Evolutionary conservation across 35 echinoderm and acorn worm species (phyloP).

Genomic region (Lytechinus pictus): DNA sequence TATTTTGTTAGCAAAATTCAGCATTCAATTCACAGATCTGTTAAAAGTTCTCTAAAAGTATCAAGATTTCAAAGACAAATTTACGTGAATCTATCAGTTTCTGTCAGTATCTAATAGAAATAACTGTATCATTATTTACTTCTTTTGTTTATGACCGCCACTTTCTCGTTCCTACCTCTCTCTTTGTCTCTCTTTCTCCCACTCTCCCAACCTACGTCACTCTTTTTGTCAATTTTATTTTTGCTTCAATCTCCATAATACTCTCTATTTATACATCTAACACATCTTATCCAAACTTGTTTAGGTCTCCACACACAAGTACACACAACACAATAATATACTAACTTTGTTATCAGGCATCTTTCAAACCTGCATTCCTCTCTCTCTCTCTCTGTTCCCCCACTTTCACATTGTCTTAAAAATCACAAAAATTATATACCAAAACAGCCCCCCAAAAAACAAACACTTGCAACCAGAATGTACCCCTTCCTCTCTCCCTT

Average conservation of each 20-base stretch:
- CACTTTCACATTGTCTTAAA: neutral
- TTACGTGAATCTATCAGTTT: too few species aligned
- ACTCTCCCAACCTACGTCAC: neutral
- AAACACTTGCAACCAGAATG: neutral
- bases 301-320: too few species aligned
- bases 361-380: neutral
- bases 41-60: too few species aligned
- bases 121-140: neutral
- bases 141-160: neutral
- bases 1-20: too few species aligned
- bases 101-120: too few species aligned
- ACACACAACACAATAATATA: neutral
- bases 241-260: too few species aligned
- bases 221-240: neutral
- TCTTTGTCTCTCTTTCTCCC: neutral
- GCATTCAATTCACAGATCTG: too few species aligned
- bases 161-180: neutral
- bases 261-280: too few species aligned
- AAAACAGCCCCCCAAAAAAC: neutral
- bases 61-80: too few species aligned
- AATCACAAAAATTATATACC: neutral
- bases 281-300: too few species aligned
- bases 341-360: constrained; percentile 2
- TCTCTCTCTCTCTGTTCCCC: neutral
- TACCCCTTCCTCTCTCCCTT: neutral